phyloP scores from a whole-genome alignment of 30 jellyfish, hydroid and myxozoan species.

The Turritopsis dohrnii region DNA sequence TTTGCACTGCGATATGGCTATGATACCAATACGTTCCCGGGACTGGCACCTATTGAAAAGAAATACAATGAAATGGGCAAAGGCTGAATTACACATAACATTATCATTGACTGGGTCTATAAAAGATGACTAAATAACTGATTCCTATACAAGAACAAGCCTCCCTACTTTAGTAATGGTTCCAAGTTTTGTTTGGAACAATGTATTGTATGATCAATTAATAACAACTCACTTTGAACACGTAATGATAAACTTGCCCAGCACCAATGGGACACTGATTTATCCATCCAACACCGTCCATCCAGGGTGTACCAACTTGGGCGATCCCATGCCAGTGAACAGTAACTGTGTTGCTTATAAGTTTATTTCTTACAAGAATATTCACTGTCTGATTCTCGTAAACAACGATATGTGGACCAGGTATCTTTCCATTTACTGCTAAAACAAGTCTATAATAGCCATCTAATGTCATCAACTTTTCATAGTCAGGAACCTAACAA shows the following conservation, averaged over 20 bases:
- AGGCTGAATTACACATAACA: no score
- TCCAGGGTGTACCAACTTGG: slow-evolving; percentile 81
- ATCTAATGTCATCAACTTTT: slow-evolving; percentile 30
- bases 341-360: slow-evolving; percentile 60
- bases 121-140: no score
- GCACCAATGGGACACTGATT: slow-evolving; percentile 90
- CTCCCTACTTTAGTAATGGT: neutral
- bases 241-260: slow-evolving; percentile 36
- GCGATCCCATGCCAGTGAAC: slow-evolving; percentile 87
- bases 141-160: no score
- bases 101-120: no score
- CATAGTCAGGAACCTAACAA: neutral
- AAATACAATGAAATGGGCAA: no score
- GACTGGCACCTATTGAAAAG: slow-evolving; percentile 57
- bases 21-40: slow-evolving; percentile 92
- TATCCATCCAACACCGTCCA: slow-evolving; percentile 87
- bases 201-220: no score
- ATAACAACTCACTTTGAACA: no score
- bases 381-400: slow-evolving; percentile 29
- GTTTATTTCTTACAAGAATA: slow-evolving; percentile 44
- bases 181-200: no score
- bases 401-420: slow-evolving; percentile 45
- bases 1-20: slow-evolving; percentile 80
- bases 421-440: slow-evolving; percentile 39
- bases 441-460: slow-evolving; percentile 33